Evolutionary conservation across 2,797 vertebrate species (phyloP), one percentile per base, ranked within the genome.

Genomic region (Spheniscus humboldti): DNA sequence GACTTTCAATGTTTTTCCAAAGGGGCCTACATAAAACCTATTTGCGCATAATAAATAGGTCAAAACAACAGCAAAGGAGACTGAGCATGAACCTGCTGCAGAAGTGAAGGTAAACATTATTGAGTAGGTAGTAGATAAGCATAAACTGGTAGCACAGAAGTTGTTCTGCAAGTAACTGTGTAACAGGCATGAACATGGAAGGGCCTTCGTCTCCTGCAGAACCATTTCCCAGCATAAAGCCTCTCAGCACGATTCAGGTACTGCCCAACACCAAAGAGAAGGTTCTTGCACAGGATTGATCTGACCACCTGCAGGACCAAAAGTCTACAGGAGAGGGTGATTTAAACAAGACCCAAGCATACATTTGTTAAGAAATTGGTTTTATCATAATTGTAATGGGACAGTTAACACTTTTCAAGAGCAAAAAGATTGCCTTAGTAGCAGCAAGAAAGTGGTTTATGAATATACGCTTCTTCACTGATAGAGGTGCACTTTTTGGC

Each of bases 101-200:
- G 52, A 41, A 50, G 25, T 2, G 43, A 66, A 67, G 56, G 5
- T 2, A 3, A 74, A n/a, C 3, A 1, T 10, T 14, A 2, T 0
- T 15, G 33, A 37, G 11, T 3, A 71, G 39, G 27, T 47, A 64
- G 35, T 2, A 9, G 28, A 5, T 25, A 73, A 57, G 31, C 41
- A 27, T 27, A 45, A 41, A 7, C n/a, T 19, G 43, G 18, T 64
- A 67, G 86, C 72, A 37, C 76, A 31, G 24, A 13, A 12, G 15
- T 1, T 72, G 45, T 9, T 55, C 66, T 37, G 43, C 41, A 15
- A 28, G 1, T 24, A 11, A 16, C 22, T 16, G 17, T 7, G 16
- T 10, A 31, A 77, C 7, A 59, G 62, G 12, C 52, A 41, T 2
- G 11, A 63, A n/a, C 10, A 18, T 2, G 16, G 24, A 35, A 56